Evolutionary conservation across 2,888 invertebrate species (phyloP), one percentile per base, ranked within the genome.

Genomic region (Protodeltote pygarga): DNA sequence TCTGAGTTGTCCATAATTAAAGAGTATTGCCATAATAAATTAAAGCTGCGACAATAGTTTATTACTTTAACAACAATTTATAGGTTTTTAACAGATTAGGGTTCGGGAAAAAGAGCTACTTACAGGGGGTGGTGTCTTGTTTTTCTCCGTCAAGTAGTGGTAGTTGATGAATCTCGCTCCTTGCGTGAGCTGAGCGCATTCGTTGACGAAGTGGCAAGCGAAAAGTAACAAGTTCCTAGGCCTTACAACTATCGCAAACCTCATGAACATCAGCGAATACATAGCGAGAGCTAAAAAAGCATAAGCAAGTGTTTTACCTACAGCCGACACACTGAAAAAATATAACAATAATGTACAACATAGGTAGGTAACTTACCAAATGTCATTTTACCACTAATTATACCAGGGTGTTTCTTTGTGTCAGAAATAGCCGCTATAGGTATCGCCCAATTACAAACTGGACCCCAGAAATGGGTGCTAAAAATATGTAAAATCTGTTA

Each of bases 301-400:
- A 38, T 13, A 37, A 20, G 25, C n/a, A n/a, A n/a, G n/a, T n/a
- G n/a, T n/a, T n/a, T n/a, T n/a, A n/a, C n/a, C n/a, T n/a, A n/a
- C n/a, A n/a, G n/a, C n/a, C n/a, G n/a, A n/a, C n/a, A n/a, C n/a
- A n/a, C n/a, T n/a, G n/a, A n/a, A n/a, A 29, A 11, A 25, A 20
- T 10, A 16, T 8, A 5, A 16, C 15, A 13, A 15, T 25, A 3
- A 23, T 49, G n/a, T n/a, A n/a, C n/a, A n/a, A n/a, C n/a, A n/a
- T n/a, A n/a, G n/a, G n/a, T n/a, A 54, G n/a, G n/a, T n/a, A n/a
- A 47, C 92, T 92, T 93, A 98, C 98, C 98, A 66, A 96, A 72
- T 45, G 98, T 99, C 99, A 99, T 99, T 93, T 97, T 98, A n/a
- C 98, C 98, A 93, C 98, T 98, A 63, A 99, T 99, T 76, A 95